phyloP scores from a whole-genome alignment of 2,797 vertebrate genomes.

The Tangara arthus region DNA sequence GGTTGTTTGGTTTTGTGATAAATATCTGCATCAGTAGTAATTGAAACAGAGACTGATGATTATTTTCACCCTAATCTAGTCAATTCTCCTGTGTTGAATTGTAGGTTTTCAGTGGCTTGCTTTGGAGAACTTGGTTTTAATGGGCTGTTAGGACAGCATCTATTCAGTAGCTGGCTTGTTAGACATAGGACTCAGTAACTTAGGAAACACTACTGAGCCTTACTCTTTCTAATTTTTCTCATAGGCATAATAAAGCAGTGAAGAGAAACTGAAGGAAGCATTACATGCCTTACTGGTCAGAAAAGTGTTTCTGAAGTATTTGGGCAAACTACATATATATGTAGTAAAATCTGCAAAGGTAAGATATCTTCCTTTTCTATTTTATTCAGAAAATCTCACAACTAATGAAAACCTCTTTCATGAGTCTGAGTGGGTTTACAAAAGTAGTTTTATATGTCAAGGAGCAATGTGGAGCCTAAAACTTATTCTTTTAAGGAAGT shows the following conservation, averaged over 20 bases:
- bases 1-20: background rate
- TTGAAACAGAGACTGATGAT: background rate
- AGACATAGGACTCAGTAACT: slow-evolving; percentile 68
- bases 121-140: background rate
- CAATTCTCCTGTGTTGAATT: background rate
- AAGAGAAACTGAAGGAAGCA: background rate
- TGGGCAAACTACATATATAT: background rate
- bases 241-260: background rate
- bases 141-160: slow-evolving; percentile 46
- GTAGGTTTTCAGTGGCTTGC: background rate
- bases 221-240: slow-evolving; percentile 31
- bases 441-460: background rate
- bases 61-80: background rate
- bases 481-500: background rate
- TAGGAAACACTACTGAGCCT: slow-evolving; percentile 66
- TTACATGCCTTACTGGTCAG: background rate
- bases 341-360: background rate
- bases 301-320: background rate
- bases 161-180: slow-evolving; percentile 73
- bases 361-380: background rate
- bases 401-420: background rate
- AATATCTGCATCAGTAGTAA: background rate
- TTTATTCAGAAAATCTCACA: background rate
- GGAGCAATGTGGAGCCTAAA: background rate
- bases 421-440: background rate